These are phyloP conservation scores for Phymatocera aterrima DNA, from an alignment of 2,888 invertebrate species.

Conservation along the genomic window DNA sequence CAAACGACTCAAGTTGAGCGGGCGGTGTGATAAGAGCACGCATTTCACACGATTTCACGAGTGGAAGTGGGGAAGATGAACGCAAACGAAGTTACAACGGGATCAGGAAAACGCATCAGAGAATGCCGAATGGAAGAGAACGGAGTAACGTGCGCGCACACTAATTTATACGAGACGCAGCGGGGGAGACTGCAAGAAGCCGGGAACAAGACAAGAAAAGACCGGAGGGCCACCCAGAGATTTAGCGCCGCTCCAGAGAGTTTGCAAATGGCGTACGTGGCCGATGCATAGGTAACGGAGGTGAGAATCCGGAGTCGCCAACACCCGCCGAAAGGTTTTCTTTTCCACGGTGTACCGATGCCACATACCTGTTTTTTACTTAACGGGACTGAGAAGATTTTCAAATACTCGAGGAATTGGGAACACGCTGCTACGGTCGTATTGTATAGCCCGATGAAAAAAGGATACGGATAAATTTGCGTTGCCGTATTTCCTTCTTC, in stretches of 20 bases:
- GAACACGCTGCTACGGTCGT: no score
- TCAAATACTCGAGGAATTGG: no score
- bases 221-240: slow-evolving; percentile 10
- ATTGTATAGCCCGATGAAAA: no score
- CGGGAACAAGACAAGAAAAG: neutral
- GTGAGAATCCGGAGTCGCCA: slow-evolving; percentile 24
- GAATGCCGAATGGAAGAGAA: neutral
- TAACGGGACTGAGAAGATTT: no score
- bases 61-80: no score
- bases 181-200: neutral
- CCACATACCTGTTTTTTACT: neutral
- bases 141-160: no score
- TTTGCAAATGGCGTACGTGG: slow-evolving; percentile 30
- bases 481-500: no score
- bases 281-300: slow-evolving; percentile 36
- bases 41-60: no score
- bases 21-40: no score
- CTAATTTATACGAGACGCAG: neutral
- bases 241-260: slow-evolving; percentile 30
- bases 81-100: no score
- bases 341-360: neutral
- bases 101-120: neutral
- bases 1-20: no score
- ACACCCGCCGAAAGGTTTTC: neutral
- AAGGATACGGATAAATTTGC: no score